Evolutionary conservation across 2,797 vertebrate genomes (phyloP).

Genomic region (Sebastes nivosus): DNA sequence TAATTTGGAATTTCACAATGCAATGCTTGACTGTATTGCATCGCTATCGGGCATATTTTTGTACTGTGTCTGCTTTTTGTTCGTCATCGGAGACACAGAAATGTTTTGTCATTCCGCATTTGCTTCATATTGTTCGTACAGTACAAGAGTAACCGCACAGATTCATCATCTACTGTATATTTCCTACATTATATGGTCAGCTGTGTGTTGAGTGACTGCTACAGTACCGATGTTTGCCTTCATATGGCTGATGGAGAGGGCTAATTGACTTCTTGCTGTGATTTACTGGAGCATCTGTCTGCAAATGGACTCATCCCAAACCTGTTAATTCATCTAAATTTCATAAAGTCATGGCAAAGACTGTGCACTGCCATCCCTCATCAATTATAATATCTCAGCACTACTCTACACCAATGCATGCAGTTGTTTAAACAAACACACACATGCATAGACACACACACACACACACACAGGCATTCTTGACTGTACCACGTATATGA

Average conservation of each 20-base stretch:
- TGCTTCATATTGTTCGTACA: background rate
- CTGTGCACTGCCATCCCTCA: conserved; percentile 53
- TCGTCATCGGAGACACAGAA: background rate
- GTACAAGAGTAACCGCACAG: background rate
- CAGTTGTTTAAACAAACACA: conserved; percentile 30
- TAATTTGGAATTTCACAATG: conserved; percentile 13
- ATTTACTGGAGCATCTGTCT: conserved; percentile 75
- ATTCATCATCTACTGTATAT: background rate
- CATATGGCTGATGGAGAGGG: conserved; percentile 64
- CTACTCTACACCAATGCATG: conserved; percentile 12
- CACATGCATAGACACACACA: background rate
- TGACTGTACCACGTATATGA: background rate
- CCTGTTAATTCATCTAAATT: conserved; percentile 76
- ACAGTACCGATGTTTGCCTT: conserved; percentile 47
- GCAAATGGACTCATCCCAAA: conserved; percentile 73
- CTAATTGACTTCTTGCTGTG: conserved; percentile 75
- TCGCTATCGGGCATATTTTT: background rate
- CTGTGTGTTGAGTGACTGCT: conserved; percentile 46
- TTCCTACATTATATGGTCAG: conserved; percentile 36
- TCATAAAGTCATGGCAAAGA: conserved; percentile 71
- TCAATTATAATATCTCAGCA: conserved; percentile 52
- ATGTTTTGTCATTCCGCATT: background rate
- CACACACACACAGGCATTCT: background rate
- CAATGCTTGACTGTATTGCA: background rate
- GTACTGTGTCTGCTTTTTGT: background rate